phyloP scores from a whole-genome alignment of 1,140 invertebrate genomes.

The Whitmania pigra region DNA sequence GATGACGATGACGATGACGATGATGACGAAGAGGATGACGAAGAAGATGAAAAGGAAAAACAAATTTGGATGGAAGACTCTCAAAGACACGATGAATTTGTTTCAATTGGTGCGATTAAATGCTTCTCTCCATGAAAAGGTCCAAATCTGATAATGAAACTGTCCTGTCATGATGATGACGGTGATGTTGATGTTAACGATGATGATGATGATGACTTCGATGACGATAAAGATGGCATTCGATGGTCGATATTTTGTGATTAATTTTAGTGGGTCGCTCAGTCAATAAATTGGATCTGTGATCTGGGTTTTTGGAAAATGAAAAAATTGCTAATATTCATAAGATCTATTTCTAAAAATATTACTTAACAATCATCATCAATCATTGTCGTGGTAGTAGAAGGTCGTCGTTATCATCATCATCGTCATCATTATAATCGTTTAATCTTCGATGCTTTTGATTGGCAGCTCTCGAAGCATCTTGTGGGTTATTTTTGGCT shows the following conservation, averaged over 20 bases:
- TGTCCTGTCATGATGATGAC: not conserved
- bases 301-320: not conserved
- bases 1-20: not conserved
- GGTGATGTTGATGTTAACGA: not conserved
- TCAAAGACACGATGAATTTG: too few species aligned
- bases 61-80: too few species aligned
- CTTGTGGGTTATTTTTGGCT: not conserved
- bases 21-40: not conserved
- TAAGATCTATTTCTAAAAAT: not conserved
- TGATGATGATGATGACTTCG: not conserved
- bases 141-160: not conserved
- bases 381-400: too few species aligned
- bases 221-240: not conserved
- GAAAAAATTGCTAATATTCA: too few species aligned
- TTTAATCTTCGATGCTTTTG: not conserved
- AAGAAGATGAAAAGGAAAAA: too few species aligned
- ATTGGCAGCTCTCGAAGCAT: not conserved
- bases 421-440: not conserved
- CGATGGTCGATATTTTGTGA: not conserved
- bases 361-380: not conserved
- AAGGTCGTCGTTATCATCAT: not conserved
- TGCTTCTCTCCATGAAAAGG: not conserved
- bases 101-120: too few species aligned
- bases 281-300: not conserved
- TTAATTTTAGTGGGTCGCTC: not conserved